A percentile compares a stretch with the other conserved stretches of the same genome.
Conservation (phyloP, 37 sponge, comb jelly and placozoan species). For the Cliona cf. orientalis region DNA sequence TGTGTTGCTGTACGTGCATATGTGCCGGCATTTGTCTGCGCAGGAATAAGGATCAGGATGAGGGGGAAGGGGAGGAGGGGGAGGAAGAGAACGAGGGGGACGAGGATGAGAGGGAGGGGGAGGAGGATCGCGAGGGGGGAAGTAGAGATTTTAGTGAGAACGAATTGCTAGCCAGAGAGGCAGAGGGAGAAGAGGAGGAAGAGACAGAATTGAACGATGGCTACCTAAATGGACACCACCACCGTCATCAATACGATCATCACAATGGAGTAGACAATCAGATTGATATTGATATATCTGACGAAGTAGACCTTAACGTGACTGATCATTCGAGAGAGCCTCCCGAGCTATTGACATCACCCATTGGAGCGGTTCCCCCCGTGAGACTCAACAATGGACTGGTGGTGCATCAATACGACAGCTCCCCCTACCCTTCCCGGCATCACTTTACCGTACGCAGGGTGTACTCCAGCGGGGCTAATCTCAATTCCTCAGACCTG, state of each 20-base stretch:
- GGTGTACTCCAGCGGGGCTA: too few relatives aligned
- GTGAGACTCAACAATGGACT: not conserved
- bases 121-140: not conserved
- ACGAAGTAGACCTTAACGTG: not conserved
- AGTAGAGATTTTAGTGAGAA: not conserved
- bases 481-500: too few relatives aligned
- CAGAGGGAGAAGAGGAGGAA: not conserved
- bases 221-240: too few relatives aligned
- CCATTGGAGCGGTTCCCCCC: too few relatives aligned
- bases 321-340: too few relatives aligned
- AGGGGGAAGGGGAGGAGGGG: not conserved
- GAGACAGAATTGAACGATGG: not conserved
- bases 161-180: not conserved
- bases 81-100: not conserved
- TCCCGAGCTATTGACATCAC: not conserved
- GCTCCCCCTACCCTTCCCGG: not conserved
- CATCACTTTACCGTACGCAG: too few relatives aligned
- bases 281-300: not conserved
- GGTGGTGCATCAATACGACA: slow-evolving; percentile 1
- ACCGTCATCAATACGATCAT: too few relatives aligned
- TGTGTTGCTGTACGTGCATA: slow-evolving; percentile 50
- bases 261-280: not conserved
- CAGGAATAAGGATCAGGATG: not conserved
- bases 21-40: slow-evolving; percentile 27
- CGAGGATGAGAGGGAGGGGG: not conserved